A percentile compares a stretch with the other conserved stretches of the same genome.
Conservation (phyloP, 2,113 vertebrate species). For the Hippocampus barbouri region DNA sequence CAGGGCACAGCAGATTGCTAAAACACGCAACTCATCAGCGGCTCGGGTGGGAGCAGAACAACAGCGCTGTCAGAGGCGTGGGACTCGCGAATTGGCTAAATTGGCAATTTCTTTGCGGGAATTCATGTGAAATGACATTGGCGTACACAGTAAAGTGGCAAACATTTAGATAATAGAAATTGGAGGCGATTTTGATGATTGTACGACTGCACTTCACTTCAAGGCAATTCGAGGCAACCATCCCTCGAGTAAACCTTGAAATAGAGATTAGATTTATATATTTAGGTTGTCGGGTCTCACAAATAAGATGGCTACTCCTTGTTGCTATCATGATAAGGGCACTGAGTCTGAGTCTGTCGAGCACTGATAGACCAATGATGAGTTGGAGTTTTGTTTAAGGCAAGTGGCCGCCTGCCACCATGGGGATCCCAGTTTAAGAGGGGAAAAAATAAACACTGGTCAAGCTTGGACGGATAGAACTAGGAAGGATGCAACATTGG, state of each 20-base stretch:
- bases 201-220: constrained; percentile 9
- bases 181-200: constrained; percentile 16
- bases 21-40: not conserved
- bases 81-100: constrained; percentile 33
- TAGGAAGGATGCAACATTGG: not conserved
- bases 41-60: not conserved
- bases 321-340: not conserved
- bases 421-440: not conserved
- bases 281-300: constrained; percentile 18
- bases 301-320: constrained; percentile 17
- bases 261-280: constrained; percentile 23
- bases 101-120: constrained; percentile 33
- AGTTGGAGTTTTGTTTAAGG: not conserved
- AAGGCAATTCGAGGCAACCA: not conserved
- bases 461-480: not conserved
- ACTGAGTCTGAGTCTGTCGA: not conserved
- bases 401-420: not conserved
- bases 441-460: not conserved
- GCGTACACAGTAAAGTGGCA: constrained; percentile 14
- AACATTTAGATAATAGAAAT: constrained; percentile 28
- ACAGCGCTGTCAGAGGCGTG: not conserved
- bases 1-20: not conserved
- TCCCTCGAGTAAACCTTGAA: constrained; percentile 18
- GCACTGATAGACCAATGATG: not conserved
- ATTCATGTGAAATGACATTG: constrained; percentile 17